A percentile compares a stretch with the other conserved stretches of the same genome.
phyloP scores from a whole-genome alignment of 2,888 invertebrate species.

The Eupeodes latifasciatus region DNA sequence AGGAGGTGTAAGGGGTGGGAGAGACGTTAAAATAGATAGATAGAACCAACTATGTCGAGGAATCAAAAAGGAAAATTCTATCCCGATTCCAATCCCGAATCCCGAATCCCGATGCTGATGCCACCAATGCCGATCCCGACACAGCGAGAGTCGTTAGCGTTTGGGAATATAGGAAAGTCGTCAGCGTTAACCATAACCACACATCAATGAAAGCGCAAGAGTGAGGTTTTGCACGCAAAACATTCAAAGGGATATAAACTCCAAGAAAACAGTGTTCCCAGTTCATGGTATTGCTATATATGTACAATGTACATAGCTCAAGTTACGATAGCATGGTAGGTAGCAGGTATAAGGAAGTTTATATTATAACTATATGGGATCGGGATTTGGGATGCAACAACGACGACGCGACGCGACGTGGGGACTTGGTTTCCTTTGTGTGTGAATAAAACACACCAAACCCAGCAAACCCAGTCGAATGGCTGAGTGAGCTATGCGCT shows the following conservation, averaged over 20 bases:
- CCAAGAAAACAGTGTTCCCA: constrained; percentile 22
- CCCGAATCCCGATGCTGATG: not conserved
- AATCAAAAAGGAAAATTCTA: constrained; percentile 52
- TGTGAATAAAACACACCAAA: constrained; percentile 47
- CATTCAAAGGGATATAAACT: constrained; percentile 33
- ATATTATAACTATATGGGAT: constrained; percentile 18
- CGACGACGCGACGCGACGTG: not conserved
- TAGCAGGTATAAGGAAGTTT: constrained; percentile 50
- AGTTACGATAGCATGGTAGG: not conserved
- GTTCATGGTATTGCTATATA: not conserved
- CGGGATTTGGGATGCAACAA: constrained; percentile 15
- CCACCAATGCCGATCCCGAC: constrained; percentile 9
- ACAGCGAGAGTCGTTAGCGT: constrained; percentile 58
- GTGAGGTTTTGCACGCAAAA: constrained; percentile 69
- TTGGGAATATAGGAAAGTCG: constrained; percentile 62
- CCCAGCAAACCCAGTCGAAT: constrained; percentile 7
- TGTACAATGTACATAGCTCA: too few species aligned
- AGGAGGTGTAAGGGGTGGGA: not conserved
- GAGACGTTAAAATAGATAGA: constrained; percentile 12
- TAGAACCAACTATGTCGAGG: constrained; percentile 8
- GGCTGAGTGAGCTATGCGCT: not conserved
- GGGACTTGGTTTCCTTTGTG: constrained; percentile 45
- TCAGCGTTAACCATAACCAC: constrained; percentile 69
- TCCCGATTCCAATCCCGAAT: constrained; percentile 34
- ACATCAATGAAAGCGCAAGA: constrained; percentile 65